Evolutionary conservation across 2,113 vertebrate species (phyloP), one percentile per base, ranked within the genome.

Genomic region (Protomyctophum bolini): DNA sequence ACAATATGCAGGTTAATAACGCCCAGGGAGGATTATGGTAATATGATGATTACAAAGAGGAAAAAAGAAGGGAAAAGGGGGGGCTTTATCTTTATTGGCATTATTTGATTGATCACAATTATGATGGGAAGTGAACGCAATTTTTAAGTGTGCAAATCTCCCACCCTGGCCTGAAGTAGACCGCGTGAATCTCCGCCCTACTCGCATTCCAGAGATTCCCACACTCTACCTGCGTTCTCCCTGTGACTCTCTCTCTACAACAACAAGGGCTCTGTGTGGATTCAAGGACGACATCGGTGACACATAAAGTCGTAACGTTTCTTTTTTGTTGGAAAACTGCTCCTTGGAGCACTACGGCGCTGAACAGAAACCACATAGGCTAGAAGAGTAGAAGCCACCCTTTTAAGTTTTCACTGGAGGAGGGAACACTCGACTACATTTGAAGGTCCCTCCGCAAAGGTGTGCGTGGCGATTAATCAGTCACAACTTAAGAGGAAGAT

Each of bases 141-240:
- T 21, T 21, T 21, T 21, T 21, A 41, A 41, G 33, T 41, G 33
- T 4, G 33, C 33, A 41, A 41, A 41, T 41, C 33, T 33, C 33
- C 33, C 21, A 21, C 21, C 21, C 21, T 21, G 21, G 21, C 21
- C 33, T 41, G 33, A 41, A 41, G 66, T 6, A 59, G 5, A 68
- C 41, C 7, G 33, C 52, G 46, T 50, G 8, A 59, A 58, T 56
- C 66, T 58, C 66, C 41, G 55, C 63, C 54, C 66, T 12, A 3
- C 88, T 83, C 83, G 88, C 93, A 95, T 95, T 94, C 94, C 90
- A 82, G 29, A 80, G 88, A 96, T 95, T 94, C 94, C 92, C 89
- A 81, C 83, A 90, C 87, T 80, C 33, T 94, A 96, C 94, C 95
- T 97, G 95, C 89, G 83, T 84, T 64, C 54, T 41, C 33, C 21